phyloP scores from a whole-genome alignment of 2,797 vertebrate species.

The Coluber constrictor region DNA sequence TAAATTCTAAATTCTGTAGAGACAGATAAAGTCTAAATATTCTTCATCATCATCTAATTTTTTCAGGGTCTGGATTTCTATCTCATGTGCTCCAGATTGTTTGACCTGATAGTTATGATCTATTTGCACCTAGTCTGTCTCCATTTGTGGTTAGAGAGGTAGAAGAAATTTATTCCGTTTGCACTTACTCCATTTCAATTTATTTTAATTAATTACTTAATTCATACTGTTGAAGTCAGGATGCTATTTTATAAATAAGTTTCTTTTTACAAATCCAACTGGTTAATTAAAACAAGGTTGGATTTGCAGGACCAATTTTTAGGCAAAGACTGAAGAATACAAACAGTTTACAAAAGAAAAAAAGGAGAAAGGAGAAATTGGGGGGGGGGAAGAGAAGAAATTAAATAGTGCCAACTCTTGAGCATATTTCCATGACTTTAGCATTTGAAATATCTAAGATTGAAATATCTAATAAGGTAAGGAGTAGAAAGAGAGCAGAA shows the following conservation, averaged over 20 bases:
- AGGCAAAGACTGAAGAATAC: background rate
- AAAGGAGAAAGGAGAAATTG: background rate
- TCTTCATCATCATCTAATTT: background rate
- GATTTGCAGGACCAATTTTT: background rate
- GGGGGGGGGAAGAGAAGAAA: background rate
- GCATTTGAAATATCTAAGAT: background rate
- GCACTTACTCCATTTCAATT: background rate
- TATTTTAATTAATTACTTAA: background rate
- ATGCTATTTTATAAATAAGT: background rate
- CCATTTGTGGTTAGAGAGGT: background rate
- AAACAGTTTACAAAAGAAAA: background rate
- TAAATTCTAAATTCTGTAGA: background rate
- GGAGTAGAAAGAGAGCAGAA: background rate
- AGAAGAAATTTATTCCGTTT: background rate
- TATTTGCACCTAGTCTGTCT: background rate
- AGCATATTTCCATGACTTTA: background rate
- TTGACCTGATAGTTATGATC: background rate
- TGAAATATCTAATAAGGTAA: no score
- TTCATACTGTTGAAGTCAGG: constrained; percentile 45
- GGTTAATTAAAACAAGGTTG: background rate
- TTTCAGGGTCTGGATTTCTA: background rate
- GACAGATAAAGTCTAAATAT: background rate
- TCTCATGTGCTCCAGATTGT: background rate
- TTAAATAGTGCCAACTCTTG: background rate
- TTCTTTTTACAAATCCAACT: background rate